These are phyloP conservation scores for Dryoscopus gambensis DNA, from an alignment of 2,113 vertebrate species.

Conservation along the genomic window DNA sequence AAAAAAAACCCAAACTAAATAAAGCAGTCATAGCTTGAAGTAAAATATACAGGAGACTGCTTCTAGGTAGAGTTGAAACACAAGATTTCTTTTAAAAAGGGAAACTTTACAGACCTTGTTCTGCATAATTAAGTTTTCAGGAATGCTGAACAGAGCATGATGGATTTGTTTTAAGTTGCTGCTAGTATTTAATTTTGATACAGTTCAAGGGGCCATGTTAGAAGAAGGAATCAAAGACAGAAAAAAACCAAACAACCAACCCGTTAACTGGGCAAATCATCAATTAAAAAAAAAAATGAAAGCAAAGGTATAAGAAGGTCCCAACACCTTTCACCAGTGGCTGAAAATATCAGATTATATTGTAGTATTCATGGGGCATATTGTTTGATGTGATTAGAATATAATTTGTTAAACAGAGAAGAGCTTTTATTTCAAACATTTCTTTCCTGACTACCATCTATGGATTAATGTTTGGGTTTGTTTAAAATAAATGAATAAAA, in stretches of 20 bases:
- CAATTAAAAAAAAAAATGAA: not conserved
- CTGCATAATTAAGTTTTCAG: constrained; percentile 64
- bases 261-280: constrained; percentile 13
- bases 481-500: constrained; percentile 43
- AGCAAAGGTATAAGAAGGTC: not conserved
- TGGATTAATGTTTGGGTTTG: not conserved
- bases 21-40: constrained; percentile 21
- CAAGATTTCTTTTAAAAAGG: constrained; percentile 51
- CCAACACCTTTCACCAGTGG: constrained; percentile 42
- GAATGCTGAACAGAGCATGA: constrained; percentile 55
- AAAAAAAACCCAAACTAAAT: not conserved
- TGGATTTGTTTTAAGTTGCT: constrained; percentile 60
- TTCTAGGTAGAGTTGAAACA: constrained; percentile 7
- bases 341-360: constrained; percentile 55
- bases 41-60: constrained; percentile 34
- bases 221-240: constrained; percentile 47
- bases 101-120: constrained; percentile 56
- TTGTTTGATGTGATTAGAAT: constrained; percentile 19
- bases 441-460: not conserved
- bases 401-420: constrained; percentile 42
- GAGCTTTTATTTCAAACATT: constrained; percentile 52
- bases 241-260: not conserved
- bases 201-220: constrained; percentile 57
- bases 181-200: constrained; percentile 65
- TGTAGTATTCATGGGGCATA: constrained; percentile 34